A percentile compares a stretch with the other conserved stretches of the same genome.
Conservation (phyloP, 2,113 vertebrate species). For the Corynorhinus townsendii region DNA sequence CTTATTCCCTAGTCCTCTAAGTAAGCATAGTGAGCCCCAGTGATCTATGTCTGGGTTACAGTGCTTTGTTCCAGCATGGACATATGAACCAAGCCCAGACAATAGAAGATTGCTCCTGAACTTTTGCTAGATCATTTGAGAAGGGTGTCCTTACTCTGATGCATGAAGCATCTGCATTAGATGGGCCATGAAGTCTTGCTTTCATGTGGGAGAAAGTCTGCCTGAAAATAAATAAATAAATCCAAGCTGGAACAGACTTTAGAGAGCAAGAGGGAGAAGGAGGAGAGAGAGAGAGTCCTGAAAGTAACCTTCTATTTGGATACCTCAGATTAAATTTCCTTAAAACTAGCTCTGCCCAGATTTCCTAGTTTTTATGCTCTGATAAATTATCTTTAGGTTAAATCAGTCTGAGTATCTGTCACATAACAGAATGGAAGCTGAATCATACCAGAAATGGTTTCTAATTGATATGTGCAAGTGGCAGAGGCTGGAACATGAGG, state of each 20-base stretch:
- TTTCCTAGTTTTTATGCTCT: background rate
- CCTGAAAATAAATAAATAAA: background rate
- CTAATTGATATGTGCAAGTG: background rate
- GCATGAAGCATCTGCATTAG: background rate
- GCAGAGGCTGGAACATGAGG: background rate
- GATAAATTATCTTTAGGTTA: background rate
- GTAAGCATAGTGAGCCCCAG: background rate
- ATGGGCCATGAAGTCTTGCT: background rate
- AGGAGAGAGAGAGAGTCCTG: no score
- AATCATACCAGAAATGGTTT: background rate
- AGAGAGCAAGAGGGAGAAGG: background rate
- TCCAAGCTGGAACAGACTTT: background rate
- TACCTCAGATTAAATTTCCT: background rate
- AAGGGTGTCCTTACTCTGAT: background rate
- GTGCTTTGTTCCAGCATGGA: background rate
- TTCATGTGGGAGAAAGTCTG: background rate
- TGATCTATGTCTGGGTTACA: background rate
- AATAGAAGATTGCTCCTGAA: background rate
- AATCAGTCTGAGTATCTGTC: background rate
- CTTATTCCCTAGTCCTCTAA: fast-evolving
- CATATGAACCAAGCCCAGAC: background rate
- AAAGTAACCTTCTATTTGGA: background rate
- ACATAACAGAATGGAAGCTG: background rate
- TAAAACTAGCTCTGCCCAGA: background rate
- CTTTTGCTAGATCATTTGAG: background rate